Conservation (phyloP, 2,113 vertebrate species). For the Argyrosomus japonicus region DNA sequence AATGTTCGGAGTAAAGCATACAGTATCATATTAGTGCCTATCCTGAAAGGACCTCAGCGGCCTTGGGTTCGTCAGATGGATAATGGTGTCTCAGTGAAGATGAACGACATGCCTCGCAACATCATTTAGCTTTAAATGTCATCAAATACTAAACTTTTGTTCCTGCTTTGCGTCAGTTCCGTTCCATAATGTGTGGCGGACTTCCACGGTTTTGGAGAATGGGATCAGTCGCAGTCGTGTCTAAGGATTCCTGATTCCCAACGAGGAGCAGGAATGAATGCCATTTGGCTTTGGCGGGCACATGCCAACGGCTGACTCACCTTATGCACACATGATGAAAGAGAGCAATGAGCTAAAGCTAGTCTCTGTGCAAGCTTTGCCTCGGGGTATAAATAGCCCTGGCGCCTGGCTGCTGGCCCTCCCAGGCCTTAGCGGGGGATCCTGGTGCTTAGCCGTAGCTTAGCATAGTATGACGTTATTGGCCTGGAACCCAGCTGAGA, state of each 20-base stretch:
- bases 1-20: not conserved
- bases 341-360: constrained; percentile 54
- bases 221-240: constrained; percentile 55
- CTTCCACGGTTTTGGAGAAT: constrained; percentile 35
- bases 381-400: constrained; percentile 73
- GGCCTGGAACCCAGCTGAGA: constrained; percentile 66
- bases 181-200: not conserved
- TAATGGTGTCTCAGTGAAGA: constrained; percentile 10
- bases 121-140: not conserved
- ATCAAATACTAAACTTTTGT: constrained; percentile 18
- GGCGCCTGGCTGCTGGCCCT: constrained; percentile 68
- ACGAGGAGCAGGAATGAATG: constrained; percentile 32
- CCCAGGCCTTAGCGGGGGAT: constrained; percentile 66
- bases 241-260: constrained; percentile 56
- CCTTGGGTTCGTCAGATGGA: not conserved
- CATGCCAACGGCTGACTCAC: constrained; percentile 64
- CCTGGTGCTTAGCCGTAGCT: constrained; percentile 73
- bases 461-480: constrained; percentile 74
- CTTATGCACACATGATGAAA: constrained; percentile 64
- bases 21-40: constrained; percentile 17
- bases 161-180: constrained; percentile 5
- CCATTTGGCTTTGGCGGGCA: constrained; percentile 43
- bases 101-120: not conserved
- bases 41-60: constrained; percentile 38
- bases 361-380: constrained; percentile 50